phyloP scores from a whole-genome alignment of 2,797 vertebrate genomes.

The Myotis planiceps region DNA sequence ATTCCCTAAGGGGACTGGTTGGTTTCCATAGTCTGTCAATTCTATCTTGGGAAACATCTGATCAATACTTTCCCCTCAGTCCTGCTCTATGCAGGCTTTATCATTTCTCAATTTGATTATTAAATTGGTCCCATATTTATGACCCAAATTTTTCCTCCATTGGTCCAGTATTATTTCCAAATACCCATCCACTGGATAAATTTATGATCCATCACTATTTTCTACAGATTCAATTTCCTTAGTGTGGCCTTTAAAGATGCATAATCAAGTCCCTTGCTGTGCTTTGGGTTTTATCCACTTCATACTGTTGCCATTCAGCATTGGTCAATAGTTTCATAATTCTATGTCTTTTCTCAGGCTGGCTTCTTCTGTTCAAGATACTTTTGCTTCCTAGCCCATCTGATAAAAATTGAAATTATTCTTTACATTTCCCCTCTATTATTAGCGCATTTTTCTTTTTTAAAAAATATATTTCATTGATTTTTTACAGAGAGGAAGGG shows the following conservation, averaged over 20 bases:
- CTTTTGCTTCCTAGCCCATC: not conserved
- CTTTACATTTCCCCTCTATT: not conserved
- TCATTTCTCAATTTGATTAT: not conserved
- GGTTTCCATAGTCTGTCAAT: not conserved
- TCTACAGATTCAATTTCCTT: not conserved
- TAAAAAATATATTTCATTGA: no score
- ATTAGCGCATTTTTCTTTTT: not conserved
- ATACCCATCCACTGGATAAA: not conserved
- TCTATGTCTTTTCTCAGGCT: not conserved
- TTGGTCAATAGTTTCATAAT: not conserved
- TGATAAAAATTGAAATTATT: not conserved
- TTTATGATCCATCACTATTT: not conserved
- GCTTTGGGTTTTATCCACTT: not conserved
- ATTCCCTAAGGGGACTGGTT: not conserved
- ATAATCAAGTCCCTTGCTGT: not conserved
- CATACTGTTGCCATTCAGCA: not conserved
- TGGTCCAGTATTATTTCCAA: not conserved
- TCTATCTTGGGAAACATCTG: not conserved
- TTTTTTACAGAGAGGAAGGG: no score
- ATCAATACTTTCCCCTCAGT: not conserved
- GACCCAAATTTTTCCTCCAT: not conserved
- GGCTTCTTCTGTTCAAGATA: not conserved
- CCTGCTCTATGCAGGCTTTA: not conserved
- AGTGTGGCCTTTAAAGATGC: not conserved
- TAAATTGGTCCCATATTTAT: not conserved